Evolutionary conservation across 2,888 invertebrate genomes (phyloP).

Genomic region (Drosophila paranaensis): DNA sequence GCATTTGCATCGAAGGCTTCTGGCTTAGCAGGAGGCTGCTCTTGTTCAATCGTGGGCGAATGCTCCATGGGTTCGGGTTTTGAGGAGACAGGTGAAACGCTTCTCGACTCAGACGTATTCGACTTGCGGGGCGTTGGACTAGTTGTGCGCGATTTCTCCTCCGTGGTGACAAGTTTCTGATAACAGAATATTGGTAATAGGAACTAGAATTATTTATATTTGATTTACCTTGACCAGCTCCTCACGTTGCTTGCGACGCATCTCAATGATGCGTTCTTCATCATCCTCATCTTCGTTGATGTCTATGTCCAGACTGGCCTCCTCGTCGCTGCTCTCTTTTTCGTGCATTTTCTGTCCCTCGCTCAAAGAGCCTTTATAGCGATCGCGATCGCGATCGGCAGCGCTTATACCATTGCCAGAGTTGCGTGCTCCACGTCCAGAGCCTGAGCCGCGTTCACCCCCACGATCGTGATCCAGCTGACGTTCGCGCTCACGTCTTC

Average conservation of each 20-base stretch:
- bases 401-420: slow-evolving; percentile 65
- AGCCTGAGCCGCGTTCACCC: slow-evolving; percentile 46
- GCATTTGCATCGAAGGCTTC: slow-evolving; percentile 28
- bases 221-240: slow-evolving; percentile 91
- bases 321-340: slow-evolving; percentile 88
- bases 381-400: slow-evolving; percentile 87
- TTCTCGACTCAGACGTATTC: slow-evolving; percentile 63
- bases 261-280: slow-evolving; percentile 96
- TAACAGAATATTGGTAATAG: slow-evolving; percentile 5
- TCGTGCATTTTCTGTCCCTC: slow-evolving; percentile 91
- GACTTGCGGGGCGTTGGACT: slow-evolving; percentile 61
- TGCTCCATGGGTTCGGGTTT: slow-evolving; percentile 35
- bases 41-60: slow-evolving; percentile 28
- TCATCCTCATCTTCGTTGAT: slow-evolving; percentile 96
- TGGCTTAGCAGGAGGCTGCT: slow-evolving; percentile 12
- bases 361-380: slow-evolving; percentile 90
- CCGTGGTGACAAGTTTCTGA: slow-evolving; percentile 71
- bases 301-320: slow-evolving; percentile 90
- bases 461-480: slow-evolving; percentile 84
- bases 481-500: slow-evolving; percentile 82
- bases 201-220: not conserved
- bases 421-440: slow-evolving; percentile 80
- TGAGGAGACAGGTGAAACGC: slow-evolving; percentile 56
- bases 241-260: slow-evolving; percentile 93
- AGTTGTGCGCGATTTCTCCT: slow-evolving; percentile 44